Conservation (phyloP, 1,140 invertebrate genomes). For the Eulimnadia texana region DNA sequence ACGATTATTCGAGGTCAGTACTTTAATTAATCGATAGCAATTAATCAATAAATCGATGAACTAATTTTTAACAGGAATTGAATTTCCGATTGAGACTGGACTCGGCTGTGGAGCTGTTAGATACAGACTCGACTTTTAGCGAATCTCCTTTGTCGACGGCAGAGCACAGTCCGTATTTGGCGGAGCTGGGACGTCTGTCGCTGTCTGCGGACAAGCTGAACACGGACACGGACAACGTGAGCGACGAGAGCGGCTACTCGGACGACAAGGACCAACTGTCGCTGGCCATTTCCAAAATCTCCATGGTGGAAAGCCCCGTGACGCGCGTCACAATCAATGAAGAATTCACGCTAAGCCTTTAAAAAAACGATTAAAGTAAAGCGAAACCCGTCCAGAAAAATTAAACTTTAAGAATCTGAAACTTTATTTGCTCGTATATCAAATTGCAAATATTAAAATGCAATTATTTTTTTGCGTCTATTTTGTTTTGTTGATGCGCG, state of each 20-base stretch:
- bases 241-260: constrained; percentile 28
- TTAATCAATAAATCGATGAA: too few relatives aligned
- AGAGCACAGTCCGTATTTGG: neutral
- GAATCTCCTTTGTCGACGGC: constrained; percentile 2
- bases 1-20: neutral
- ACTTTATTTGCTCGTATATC: too few relatives aligned
- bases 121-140: constrained; percentile 8
- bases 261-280: constrained; percentile 22
- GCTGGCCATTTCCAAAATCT: neutral
- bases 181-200: neutral
- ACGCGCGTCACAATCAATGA: constrained; percentile 6
- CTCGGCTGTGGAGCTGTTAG: constrained; percentile 13
- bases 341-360: constrained; percentile 14
- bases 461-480: too few relatives aligned
- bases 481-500: too few relatives aligned
- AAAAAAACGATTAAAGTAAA: neutral
- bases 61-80: constrained; percentile 7
- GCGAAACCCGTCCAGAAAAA: too few relatives aligned
- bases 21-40: neutral
- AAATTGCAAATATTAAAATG: too few relatives aligned
- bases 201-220: constrained; percentile 25
- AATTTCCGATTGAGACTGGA: constrained; percentile 12
- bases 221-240: constrained; percentile 25
- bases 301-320: neutral
- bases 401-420: too few relatives aligned